Percentiles rank a stretch among this genome's conserved stretches.
Evolutionary conservation across 1,140 invertebrate species (phyloP).

Genomic region (Pseudomyrmex concolor): DNA sequence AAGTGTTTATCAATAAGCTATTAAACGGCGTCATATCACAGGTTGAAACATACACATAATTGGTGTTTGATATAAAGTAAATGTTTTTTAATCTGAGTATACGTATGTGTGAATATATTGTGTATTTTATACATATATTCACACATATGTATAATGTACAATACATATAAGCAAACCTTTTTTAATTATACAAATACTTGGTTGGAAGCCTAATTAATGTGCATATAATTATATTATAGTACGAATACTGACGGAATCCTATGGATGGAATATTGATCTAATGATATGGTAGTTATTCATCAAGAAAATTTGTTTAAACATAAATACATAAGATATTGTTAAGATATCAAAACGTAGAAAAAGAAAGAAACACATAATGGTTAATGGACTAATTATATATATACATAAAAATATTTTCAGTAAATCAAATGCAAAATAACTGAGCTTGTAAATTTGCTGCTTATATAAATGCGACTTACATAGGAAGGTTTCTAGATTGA

Average conservation of each 20-base stretch:
- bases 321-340: not conserved
- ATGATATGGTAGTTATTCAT: not conserved
- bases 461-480: not conserved
- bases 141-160: too few species aligned
- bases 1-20: constrained; percentile 4
- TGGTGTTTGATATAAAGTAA: not conserved
- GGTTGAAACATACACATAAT: not conserved
- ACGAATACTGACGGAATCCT: constrained; percentile 4
- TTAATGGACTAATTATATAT: not conserved
- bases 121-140: too few species aligned
- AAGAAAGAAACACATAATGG: not conserved
- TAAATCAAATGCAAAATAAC: not conserved
- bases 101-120: not conserved
- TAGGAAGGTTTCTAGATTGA: not conserved
- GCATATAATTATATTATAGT: not conserved
- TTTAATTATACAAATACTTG: constrained; percentile 2
- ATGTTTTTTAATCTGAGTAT: not conserved
- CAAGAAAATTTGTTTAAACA: not conserved
- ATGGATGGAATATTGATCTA: constrained; percentile 11
- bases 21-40: constrained; percentile 10
- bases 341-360: not conserved
- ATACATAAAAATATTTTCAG: too few species aligned
- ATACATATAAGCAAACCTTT: not conserved
- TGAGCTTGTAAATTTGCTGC: constrained; percentile 3
- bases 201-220: constrained; percentile 20